phyloP scores from a whole-genome alignment of 1,140 invertebrate genomes.

The Danaus plexippus region DNA sequence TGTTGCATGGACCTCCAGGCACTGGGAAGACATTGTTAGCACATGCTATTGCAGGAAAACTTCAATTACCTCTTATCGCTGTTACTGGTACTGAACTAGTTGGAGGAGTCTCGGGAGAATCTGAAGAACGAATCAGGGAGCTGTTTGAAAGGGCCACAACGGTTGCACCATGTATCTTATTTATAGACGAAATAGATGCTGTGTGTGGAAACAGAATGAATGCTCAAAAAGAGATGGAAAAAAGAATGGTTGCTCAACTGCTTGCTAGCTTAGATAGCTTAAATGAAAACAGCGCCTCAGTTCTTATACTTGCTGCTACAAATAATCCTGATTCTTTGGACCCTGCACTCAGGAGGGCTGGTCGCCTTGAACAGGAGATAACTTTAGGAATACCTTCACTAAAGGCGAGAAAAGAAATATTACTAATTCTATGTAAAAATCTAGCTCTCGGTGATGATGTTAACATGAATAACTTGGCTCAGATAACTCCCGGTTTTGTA shows the following conservation, averaged over 20 bases:
- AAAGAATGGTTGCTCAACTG: constrained; percentile 93
- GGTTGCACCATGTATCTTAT: constrained; percentile 87
- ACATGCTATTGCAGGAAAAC: constrained; percentile 88
- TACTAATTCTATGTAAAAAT: constrained; percentile 80
- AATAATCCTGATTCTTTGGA: constrained; percentile 95
- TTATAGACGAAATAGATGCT: constrained; percentile 95
- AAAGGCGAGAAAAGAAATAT: constrained; percentile 81
- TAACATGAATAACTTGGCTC: constrained; percentile 81
- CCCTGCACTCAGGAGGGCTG: constrained; percentile 91
- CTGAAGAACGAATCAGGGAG: constrained; percentile 92
- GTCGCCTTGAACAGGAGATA: constrained; percentile 94
- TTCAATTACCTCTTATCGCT: constrained; percentile 83
- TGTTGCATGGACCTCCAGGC: constrained; percentile 93
- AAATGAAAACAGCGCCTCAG: constrained; percentile 76
- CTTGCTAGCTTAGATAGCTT: constrained; percentile 90
- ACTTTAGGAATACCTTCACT: constrained; percentile 93
- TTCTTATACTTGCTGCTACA: constrained; percentile 95
- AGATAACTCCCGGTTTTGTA: constrained; percentile 95
- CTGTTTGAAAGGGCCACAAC: constrained; percentile 88
- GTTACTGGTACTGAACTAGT: constrained; percentile 93
- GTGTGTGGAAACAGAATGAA: constrained; percentile 89
- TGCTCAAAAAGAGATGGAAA: constrained; percentile 95
- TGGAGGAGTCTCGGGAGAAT: constrained; percentile 96
- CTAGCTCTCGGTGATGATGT: constrained; percentile 80
- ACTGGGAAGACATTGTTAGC: constrained; percentile 95